These are phyloP conservation scores for Sinopyrophorus schimmeli DNA, from an alignment of 2,888 invertebrate genomes.

Conservation along the genomic window DNA sequence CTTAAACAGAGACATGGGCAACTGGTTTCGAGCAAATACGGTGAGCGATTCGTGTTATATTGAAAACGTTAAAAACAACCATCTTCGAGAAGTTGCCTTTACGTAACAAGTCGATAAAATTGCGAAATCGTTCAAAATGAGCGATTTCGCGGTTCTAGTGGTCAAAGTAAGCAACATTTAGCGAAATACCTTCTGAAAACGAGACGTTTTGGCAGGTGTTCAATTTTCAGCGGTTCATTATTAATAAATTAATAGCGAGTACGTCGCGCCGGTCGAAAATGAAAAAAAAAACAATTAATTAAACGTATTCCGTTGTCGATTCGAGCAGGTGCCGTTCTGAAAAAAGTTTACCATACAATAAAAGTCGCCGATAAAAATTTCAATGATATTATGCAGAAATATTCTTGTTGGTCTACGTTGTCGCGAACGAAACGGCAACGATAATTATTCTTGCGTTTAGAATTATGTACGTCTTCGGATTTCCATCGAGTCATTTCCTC, in stretches of 20 bases:
- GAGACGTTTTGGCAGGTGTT: too few species aligned
- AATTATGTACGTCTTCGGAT: slow-evolving; percentile 6
- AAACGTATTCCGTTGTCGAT: slow-evolving; percentile 3
- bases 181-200: too few species aligned
- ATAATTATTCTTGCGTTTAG: slow-evolving; percentile 11
- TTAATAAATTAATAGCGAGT: slow-evolving; percentile 6
- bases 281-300: slow-evolving; percentile 12
- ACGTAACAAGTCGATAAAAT: too few species aligned
- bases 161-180: too few species aligned
- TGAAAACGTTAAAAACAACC: too few species aligned
- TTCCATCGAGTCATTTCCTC: slow-evolving; percentile 27
- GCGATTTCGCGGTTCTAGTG: too few species aligned
- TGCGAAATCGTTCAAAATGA: too few species aligned
- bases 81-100: too few species aligned
- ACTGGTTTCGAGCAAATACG: too few species aligned
- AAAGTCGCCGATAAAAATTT: slow-evolving; percentile 17
- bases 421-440: neutral
- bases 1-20: too few species aligned
- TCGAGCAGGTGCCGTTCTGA: slow-evolving; percentile 17
- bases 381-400: slow-evolving; percentile 18
- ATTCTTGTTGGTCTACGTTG: neutral
- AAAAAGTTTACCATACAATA: slow-evolving; percentile 20
- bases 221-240: slow-evolving; percentile 1
- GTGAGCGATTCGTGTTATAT: too few species aligned
- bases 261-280: too few species aligned